A percentile compares a stretch with the other conserved stretches of the same genome.
phyloP scores from a whole-genome alignment of 2,113 vertebrate species.

The Corydoras maculifer region DNA sequence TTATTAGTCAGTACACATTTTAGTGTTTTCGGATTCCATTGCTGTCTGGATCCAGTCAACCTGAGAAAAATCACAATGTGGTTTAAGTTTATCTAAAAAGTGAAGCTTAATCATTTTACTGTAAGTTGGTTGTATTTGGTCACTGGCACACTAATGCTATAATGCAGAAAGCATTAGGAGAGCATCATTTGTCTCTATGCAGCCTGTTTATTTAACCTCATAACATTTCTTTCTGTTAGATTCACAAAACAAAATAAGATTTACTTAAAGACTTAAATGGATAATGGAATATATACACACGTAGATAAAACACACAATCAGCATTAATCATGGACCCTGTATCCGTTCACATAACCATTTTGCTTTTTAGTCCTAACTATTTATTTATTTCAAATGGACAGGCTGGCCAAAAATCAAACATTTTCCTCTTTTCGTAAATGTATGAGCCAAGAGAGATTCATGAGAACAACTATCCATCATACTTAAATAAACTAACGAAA shows the following conservation, averaged over 20 bases:
- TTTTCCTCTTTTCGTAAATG: too few relatives aligned
- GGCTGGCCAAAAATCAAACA: too few relatives aligned
- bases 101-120: not conserved
- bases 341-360: too few relatives aligned
- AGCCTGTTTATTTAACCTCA: conserved; percentile 21
- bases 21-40: not conserved
- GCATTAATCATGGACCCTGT: too few relatives aligned
- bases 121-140: not conserved
- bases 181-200: conserved; percentile 27
- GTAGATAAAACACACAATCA: too few relatives aligned
- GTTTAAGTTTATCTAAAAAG: not conserved
- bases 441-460: too few relatives aligned
- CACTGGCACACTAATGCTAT: not conserved
- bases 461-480: too few relatives aligned
- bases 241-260: conserved; percentile 11
- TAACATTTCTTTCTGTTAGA: conserved; percentile 2
- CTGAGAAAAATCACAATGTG: not conserved
- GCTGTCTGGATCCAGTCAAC: not conserved
- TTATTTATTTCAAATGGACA: too few relatives aligned
- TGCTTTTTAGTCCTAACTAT: too few relatives aligned
- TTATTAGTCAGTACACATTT: not conserved
- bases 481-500: too few relatives aligned
- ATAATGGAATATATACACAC: not conserved
- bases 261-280: not conserved
- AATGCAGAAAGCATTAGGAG: conserved; percentile 18